A percentile compares a stretch with the other conserved stretches of the same genome.
Evolutionary conservation across 2,888 invertebrate species (phyloP).

Genomic region (Meteorus cinctellus): DNA sequence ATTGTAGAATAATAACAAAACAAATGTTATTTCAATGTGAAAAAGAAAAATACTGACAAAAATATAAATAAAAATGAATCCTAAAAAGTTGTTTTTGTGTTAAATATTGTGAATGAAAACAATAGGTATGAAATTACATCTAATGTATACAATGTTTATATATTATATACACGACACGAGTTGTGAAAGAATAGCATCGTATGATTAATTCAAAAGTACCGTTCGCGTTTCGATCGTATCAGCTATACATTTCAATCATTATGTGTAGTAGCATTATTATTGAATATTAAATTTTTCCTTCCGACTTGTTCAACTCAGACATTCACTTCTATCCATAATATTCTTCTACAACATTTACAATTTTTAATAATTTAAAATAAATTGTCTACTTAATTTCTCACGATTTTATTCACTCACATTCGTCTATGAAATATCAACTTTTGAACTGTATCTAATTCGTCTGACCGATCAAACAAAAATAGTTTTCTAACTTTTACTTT

Average conservation of each 20-base stretch:
- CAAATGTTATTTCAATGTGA: not conserved
- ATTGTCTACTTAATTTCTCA: not conserved
- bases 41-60: not conserved
- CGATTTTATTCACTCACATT: not conserved
- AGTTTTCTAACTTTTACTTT: slow-evolving; percentile 1
- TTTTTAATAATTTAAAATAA: not conserved
- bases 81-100: not conserved
- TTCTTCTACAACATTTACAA: not conserved
- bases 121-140: not conserved
- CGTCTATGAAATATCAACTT: too few species aligned
- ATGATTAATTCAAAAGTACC: slow-evolving; percentile 53
- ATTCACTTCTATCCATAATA: not conserved
- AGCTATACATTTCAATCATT: slow-evolving; percentile 22
- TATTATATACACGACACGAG: slow-evolving; percentile 5
- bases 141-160: not conserved
- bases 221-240: slow-evolving; percentile 39
- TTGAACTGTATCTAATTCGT: too few species aligned
- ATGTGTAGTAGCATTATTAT: slow-evolving; percentile 56
- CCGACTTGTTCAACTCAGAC: not conserved
- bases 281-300: slow-evolving; percentile 52
- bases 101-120: not conserved
- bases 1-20: slow-evolving; percentile 46
- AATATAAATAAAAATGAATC: slow-evolving; percentile 20
- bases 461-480: too few species aligned
- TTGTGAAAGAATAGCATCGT: slow-evolving; percentile 45